Evolutionary conservation across 1,140 invertebrate genomes (phyloP).

Genomic region (Euschistus heros): DNA sequence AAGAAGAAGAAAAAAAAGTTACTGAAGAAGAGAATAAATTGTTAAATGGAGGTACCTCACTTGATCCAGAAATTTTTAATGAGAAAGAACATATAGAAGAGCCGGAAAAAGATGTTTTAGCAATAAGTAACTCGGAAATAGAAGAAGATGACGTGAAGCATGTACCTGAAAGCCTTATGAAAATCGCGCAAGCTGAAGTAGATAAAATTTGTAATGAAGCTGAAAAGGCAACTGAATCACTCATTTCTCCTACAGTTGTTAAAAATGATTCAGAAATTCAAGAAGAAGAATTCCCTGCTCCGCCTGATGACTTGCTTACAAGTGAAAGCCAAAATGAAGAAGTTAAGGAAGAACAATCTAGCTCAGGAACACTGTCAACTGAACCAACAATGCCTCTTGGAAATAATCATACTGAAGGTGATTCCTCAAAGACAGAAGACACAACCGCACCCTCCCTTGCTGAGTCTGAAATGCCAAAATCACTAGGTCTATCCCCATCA

Average conservation of each 20-base stretch:
- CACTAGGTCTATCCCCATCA: background rate
- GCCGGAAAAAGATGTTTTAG: slow-evolving; percentile 6
- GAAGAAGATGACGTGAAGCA: background rate
- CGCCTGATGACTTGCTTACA: slow-evolving; percentile 14
- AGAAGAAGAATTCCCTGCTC: slow-evolving; percentile 18
- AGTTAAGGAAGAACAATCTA: background rate
- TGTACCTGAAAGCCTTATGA: slow-evolving; percentile 21
- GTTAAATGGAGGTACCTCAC: background rate
- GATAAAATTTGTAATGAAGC: slow-evolving; percentile 30
- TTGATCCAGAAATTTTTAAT: background rate
- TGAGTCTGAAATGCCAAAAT: background rate
- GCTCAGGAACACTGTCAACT: slow-evolving; percentile 11
- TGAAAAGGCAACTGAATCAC: slow-evolving; percentile 22
- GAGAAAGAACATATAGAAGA: slow-evolving; percentile 20
- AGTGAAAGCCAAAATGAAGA: background rate
- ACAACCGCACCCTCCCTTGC: slow-evolving; percentile 6
- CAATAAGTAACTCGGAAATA: background rate
- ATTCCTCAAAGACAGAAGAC: slow-evolving; percentile 12
- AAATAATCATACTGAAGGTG: slow-evolving; percentile 3
- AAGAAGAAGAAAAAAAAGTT: slow-evolving; percentile 34
- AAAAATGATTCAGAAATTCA: background rate
- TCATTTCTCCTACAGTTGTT: slow-evolving; percentile 2
- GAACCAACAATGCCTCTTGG: slow-evolving; percentile 1
- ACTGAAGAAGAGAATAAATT: background rate
- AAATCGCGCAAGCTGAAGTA: slow-evolving; percentile 25